A percentile compares a stretch with the other conserved stretches of the same genome.
Conservation (phyloP, 2,888 invertebrate genomes). For the Galeopsomyia nigrocyanea region DNA sequence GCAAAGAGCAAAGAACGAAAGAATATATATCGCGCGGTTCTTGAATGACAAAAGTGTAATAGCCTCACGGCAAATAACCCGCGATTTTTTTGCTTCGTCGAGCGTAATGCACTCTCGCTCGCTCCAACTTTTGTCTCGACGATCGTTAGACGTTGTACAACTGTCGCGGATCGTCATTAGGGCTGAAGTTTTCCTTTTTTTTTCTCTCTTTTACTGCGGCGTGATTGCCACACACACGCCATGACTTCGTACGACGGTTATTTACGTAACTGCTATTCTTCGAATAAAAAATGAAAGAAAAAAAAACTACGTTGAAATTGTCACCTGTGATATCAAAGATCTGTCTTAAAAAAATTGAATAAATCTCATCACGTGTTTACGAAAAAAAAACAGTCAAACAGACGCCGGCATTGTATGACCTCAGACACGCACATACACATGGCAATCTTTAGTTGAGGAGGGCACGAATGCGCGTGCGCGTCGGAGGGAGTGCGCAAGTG, state of each 20-base stretch:
- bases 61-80: not conserved
- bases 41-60: constrained; percentile 16
- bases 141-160: too few species aligned
- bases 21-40: constrained; percentile 27
- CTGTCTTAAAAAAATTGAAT: not conserved
- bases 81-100: not conserved
- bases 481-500: not conserved
- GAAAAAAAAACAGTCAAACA: constrained; percentile 16
- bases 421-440: not conserved
- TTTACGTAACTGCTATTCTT: too few species aligned
- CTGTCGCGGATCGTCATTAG: too few species aligned
- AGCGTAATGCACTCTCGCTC: not conserved
- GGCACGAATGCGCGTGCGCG: not conserved
- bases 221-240: too few species aligned
- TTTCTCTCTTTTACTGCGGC: too few species aligned
- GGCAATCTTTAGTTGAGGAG: not conserved
- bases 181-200: too few species aligned
- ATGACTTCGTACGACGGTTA: too few species aligned
- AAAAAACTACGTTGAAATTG: not conserved
- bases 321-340: not conserved
- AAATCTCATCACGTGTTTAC: constrained; percentile 18
- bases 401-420: constrained; percentile 18
- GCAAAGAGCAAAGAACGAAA: too few species aligned
- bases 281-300: constrained; percentile 5
- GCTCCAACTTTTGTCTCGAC: too few species aligned